phyloP scores from a whole-genome alignment of 2,888 invertebrate genomes.

The Aromia moschata region DNA sequence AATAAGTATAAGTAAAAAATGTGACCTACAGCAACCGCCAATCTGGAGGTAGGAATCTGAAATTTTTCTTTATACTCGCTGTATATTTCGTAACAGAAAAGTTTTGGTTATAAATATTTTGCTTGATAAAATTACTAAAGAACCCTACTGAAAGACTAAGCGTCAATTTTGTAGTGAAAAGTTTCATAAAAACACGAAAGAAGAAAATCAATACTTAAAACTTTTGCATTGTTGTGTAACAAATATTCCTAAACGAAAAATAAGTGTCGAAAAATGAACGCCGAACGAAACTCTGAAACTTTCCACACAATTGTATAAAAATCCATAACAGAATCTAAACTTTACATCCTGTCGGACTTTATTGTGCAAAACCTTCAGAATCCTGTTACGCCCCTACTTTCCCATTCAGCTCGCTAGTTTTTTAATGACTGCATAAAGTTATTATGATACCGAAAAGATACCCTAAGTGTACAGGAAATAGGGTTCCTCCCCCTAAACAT shows the following conservation, averaged over 20 bases:
- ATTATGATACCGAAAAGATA: slow-evolving; percentile 3
- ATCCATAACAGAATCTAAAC: slow-evolving; percentile 13
- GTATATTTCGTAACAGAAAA: too few species aligned
- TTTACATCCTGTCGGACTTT: slow-evolving; percentile 19
- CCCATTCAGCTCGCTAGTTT: slow-evolving; percentile 8
- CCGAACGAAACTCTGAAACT: slow-evolving; percentile 15
- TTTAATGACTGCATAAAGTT: slow-evolving; percentile 5
- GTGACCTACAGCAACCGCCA: too few species aligned
- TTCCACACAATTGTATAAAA: slow-evolving; percentile 10
- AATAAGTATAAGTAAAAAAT: too few species aligned
- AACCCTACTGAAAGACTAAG: not conserved
- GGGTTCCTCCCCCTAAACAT: slow-evolving; percentile 1
- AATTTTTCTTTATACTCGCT: too few species aligned
- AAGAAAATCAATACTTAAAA: not conserved
- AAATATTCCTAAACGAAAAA: slow-evolving; percentile 6
- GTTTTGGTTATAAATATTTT: not conserved
- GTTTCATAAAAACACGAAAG: not conserved
- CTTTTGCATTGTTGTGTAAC: slow-evolving; percentile 3
- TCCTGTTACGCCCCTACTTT: not conserved
- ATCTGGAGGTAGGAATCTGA: too few species aligned
- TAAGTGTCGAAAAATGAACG: too few species aligned
- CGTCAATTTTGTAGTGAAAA: not conserved
- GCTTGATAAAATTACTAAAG: slow-evolving; percentile 3
- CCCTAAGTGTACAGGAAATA: slow-evolving; percentile 15
- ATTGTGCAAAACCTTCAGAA: slow-evolving; percentile 1